phyloP scores from a whole-genome alignment of 1,140 invertebrate genomes.

The Diachasma alloeum region DNA sequence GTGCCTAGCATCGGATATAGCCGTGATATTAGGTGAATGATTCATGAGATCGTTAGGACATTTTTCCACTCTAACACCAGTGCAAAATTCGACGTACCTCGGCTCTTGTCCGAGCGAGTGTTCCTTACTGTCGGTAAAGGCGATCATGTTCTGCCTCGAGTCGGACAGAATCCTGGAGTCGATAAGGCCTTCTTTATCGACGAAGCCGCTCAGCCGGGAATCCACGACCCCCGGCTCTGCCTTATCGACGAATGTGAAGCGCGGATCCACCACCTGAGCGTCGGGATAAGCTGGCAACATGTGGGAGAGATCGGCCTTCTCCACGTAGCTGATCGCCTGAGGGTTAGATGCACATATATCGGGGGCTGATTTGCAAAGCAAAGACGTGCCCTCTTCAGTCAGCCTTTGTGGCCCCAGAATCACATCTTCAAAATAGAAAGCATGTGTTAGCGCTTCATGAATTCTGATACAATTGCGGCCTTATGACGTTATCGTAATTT shows the following conservation, averaged over 20 bases:
- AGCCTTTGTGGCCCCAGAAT: slow-evolving; percentile 49
- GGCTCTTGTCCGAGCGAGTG: slow-evolving; percentile 50
- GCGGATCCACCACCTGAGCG: slow-evolving; percentile 50
- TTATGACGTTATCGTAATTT: not conserved
- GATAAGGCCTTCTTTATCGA: slow-evolving; percentile 62
- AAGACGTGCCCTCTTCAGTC: slow-evolving; percentile 59
- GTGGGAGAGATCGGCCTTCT: slow-evolving; percentile 60
- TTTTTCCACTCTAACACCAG: slow-evolving; percentile 33
- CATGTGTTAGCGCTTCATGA: not conserved
- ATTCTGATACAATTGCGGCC: not conserved
- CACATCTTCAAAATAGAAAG: slow-evolving; percentile 25
- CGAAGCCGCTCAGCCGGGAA: slow-evolving; percentile 58
- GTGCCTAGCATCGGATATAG: slow-evolving; percentile 27
- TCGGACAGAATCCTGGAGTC: slow-evolving; percentile 58
- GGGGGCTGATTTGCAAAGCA: slow-evolving; percentile 61
- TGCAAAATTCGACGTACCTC: slow-evolving; percentile 52
- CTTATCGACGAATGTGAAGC: slow-evolving; percentile 54
- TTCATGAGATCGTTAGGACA: not conserved
- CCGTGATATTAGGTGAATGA: not conserved
- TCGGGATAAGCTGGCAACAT: slow-evolving; percentile 60
- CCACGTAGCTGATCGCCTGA: slow-evolving; percentile 61
- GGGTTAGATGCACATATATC: slow-evolving; percentile 64
- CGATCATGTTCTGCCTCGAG: slow-evolving; percentile 60
- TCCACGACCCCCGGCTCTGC: slow-evolving; percentile 57
- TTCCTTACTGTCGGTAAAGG: slow-evolving; percentile 59